phyloP scores from a whole-genome alignment of 2,888 invertebrate species.

The Silvanus unidentatus region DNA sequence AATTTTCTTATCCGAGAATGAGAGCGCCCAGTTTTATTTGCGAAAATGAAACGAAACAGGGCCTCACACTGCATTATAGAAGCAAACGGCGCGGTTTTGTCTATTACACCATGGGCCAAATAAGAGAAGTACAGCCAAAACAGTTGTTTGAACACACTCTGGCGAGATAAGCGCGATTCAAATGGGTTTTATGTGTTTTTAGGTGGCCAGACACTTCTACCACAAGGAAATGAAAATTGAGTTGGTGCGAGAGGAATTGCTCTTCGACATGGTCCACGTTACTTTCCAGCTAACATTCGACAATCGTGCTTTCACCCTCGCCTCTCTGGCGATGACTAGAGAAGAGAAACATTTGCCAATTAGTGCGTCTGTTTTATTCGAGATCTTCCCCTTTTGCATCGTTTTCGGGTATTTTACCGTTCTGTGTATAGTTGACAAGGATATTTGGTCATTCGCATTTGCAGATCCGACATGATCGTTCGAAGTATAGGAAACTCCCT shows the following conservation, averaged over 20 bases:
- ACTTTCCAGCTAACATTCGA: slow-evolving; percentile 92
- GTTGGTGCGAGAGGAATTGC: slow-evolving; percentile 76
- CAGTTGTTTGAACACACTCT: background rate
- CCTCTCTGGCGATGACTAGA: slow-evolving; percentile 76
- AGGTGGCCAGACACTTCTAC: slow-evolving; percentile 90
- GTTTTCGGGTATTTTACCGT: slow-evolving; percentile 95
- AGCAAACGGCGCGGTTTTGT: slow-evolving; percentile 91
- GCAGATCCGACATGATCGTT: slow-evolving; percentile 81
- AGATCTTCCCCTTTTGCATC: slow-evolving; percentile 96
- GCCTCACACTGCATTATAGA: slow-evolving; percentile 87
- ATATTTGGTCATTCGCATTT: background rate
- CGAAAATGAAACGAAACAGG: slow-evolving; percentile 89
- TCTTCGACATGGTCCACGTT: slow-evolving; percentile 88
- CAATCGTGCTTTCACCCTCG: slow-evolving; percentile 83
- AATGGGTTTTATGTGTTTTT: slow-evolving; percentile 19
- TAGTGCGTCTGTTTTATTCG: slow-evolving; percentile 84
- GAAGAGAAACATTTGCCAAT: slow-evolving; percentile 87
- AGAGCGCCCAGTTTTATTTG: slow-evolving; percentile 95
- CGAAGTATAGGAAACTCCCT: slow-evolving; percentile 85
- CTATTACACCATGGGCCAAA: slow-evolving; percentile 96
- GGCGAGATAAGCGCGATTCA: background rate
- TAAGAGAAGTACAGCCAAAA: slow-evolving; percentile 67
- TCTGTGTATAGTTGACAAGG: background rate
- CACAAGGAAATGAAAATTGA: slow-evolving; percentile 92
- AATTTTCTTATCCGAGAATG: slow-evolving; percentile 90